Conservation (phyloP, 2,797 vertebrate species). For the Eulemur albifrons region DNA sequence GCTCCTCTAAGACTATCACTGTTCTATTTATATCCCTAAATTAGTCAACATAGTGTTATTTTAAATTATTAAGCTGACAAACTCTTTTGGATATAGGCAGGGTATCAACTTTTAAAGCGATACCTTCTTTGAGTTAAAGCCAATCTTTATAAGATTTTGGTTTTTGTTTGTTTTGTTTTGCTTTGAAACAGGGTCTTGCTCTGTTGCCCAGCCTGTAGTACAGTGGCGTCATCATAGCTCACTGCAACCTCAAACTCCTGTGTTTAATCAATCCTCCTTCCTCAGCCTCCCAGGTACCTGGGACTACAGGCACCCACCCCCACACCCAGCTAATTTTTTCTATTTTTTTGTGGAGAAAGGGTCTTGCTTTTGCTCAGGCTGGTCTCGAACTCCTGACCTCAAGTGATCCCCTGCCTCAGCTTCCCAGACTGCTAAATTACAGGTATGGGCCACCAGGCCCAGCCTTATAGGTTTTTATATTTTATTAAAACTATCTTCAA, state of each 20-base stretch:
- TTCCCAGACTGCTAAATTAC: background rate
- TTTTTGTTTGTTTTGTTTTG: background rate
- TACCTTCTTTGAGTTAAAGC: conserved; percentile 1
- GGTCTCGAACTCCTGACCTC: background rate
- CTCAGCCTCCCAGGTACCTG: background rate
- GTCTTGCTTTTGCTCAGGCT: background rate
- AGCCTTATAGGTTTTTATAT: background rate
- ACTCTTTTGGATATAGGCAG: background rate
- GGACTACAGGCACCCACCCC: background rate
- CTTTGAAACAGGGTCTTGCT: background rate
- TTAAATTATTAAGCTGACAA: conserved; percentile 49
- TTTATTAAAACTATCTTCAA: conserved; percentile 16
- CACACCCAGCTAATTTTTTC: background rate
- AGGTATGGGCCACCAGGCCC: background rate
- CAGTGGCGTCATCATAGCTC: background rate
- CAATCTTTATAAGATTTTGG: background rate
- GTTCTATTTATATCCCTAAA: conserved; percentile 45
- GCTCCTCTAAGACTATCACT: background rate
- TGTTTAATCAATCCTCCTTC: background rate
- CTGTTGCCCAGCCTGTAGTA: background rate
- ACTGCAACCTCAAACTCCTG: background rate
- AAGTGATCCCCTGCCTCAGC: background rate
- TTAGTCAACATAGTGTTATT: conserved; percentile 33
- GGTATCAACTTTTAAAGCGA: conserved; percentile 24
- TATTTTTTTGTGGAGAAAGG: background rate